Evolutionary conservation across 2,797 vertebrate species (phyloP), one percentile per base, ranked within the genome.

Genomic region (Sebastes itinus): DNA sequence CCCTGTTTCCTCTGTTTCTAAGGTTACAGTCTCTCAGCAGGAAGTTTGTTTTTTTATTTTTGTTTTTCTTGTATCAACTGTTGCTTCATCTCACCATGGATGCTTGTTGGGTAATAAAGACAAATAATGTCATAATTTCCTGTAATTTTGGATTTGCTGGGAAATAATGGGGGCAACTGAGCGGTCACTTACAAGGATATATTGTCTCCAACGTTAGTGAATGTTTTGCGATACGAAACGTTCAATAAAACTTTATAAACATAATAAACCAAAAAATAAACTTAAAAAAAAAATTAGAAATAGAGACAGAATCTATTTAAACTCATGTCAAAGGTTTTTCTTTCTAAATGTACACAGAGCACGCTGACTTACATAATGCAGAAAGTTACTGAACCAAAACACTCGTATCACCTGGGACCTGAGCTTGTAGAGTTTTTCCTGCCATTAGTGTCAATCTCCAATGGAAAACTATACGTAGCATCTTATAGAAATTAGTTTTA

Each of bases 1-100:
- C 14, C 70, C 55, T 72, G 59, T 72, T 91, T 85, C 6, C 32
- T 72, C 61, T 11, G 77, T 87, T 89, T 81, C 80, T 72, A 75
- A 5, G 78, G 79, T 79, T 79, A 77, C 78, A 2, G 1, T 69
- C 9, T 56, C 18, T 62, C 14, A 27, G 49, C 55, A 81, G 84
- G 67, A 87, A 73, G 69, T 66, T 28, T 46, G 13, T 62, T 81
- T 46, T 69, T 32, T n/a, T 42, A 2, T 30, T 22, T 18, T 27
- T 14, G 25, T n/a, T 58, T 59, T 72, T 16, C 1, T 32, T 23
- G 4, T 23, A 67, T 82, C n/a, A 68, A 14, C 8, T 12, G 38
- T 56, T 54, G 52, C 22, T 76, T 46, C 42, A 55, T 60, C 18
- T 82, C 23, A 54, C 25, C 27, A 61, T 77, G 56, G 30, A 68